Conservation (phyloP, 2,113 vertebrate species). For the Felis catus region F.catus_Fca126_mat1.0 CM031412.1:206083001-206083500, state of each 20-base stretch:
- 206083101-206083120: no score
- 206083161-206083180: neutral
- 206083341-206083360: neutral
- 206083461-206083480: neutral
- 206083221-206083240: neutral
- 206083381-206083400: neutral
- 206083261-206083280: neutral
- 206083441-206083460: neutral
- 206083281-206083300: neutral
- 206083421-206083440: neutral
- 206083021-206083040: no score
- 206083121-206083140: no score
- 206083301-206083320: neutral
- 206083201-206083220: neutral
- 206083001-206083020: no score
- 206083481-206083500: neutral
- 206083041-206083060: no score
- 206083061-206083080: no score
- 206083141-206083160: neutral
- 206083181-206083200: neutral
- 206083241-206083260: neutral
- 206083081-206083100: no score
- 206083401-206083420: conserved; percentile 10
- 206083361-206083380: neutral
- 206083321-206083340: neutral